Evolutionary conservation across 2,113 vertebrate species (phyloP).

Genomic region (Alligator sinensis): DNA sequence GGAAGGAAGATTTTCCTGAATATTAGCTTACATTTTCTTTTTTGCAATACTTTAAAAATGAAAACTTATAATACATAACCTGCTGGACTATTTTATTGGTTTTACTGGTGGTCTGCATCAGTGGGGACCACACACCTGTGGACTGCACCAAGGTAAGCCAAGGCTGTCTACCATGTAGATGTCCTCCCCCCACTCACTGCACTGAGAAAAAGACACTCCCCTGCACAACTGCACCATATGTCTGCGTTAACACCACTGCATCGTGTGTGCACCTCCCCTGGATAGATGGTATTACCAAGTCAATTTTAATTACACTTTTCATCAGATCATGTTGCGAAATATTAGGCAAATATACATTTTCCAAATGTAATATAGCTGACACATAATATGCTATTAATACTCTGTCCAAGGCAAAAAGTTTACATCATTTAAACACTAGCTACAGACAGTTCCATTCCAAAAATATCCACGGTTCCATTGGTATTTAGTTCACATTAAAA

Average conservation of each 20-base stretch:
- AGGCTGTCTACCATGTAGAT: too few relatives aligned
- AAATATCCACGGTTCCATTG: not conserved
- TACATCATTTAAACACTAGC: not conserved
- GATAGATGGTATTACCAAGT: not conserved
- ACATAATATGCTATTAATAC: not conserved
- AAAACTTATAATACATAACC: not conserved
- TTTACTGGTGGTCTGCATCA: too few relatives aligned
- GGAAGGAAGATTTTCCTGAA: not conserved
- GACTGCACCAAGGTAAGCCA: too few relatives aligned
- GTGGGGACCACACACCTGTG: too few relatives aligned
- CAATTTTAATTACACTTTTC: not conserved
- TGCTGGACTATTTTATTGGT: not conserved
- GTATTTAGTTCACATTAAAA: constrained; percentile 11
- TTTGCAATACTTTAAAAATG: not conserved
- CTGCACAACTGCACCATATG: too few relatives aligned
- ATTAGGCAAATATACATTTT: not conserved
- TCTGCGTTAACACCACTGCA: too few relatives aligned
- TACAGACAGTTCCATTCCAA: not conserved
- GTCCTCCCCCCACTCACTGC: too few relatives aligned
- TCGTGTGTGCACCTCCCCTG: not conserved
- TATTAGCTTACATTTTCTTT: not conserved
- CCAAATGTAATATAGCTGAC: not conserved
- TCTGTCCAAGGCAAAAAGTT: not conserved
- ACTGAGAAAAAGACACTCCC: too few relatives aligned
- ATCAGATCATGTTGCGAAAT: not conserved